Percentiles rank a stretch among this genome's conserved stretches.
phyloP scores from a whole-genome alignment of 1,140 invertebrate species.

The Trichonephila clavipes region DNA sequence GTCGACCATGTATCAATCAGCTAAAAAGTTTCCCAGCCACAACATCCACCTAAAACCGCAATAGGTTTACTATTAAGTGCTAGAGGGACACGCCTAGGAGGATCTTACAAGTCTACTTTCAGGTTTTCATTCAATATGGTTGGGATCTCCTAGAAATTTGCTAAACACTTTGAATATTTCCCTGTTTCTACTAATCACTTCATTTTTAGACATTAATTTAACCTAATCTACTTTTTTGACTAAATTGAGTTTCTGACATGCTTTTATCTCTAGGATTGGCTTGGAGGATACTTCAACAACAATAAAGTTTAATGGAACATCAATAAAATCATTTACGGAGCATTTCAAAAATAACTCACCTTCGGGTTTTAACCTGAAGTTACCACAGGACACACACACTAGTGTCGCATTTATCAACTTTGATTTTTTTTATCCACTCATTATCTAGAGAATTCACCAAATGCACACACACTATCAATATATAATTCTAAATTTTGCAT shows the following conservation, averaged over 20 bases:
- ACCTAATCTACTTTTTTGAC: neutral
- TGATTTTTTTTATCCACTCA: conserved; percentile 11
- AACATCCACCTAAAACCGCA: too few species aligned
- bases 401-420: conserved; percentile 1
- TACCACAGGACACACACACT: conserved; percentile 24
- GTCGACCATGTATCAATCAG: too few species aligned
- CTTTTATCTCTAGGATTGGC: conserved; percentile 25
- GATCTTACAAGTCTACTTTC: conserved; percentile 28
- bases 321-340: neutral
- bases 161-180: conserved; percentile 26
- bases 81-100: conserved; percentile 69
- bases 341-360: conserved; percentile 35
- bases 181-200: neutral
- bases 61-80: conserved; percentile 58
- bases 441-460: neutral
- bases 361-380: conserved; percentile 38
- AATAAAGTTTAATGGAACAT: conserved; percentile 26
- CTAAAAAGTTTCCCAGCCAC: too few species aligned
- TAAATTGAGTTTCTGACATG: conserved; percentile 15
- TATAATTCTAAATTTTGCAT: neutral
- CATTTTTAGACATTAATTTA: neutral
- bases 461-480: neutral
- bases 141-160: conserved; percentile 42
- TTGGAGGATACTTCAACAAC: conserved; percentile 32
- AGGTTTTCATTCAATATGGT: conserved; percentile 52